A percentile compares a stretch with the other conserved stretches of the same genome.
Conservation (phyloP, 1,140 invertebrate genomes). For the Philotrypesis tridentata region DNA sequence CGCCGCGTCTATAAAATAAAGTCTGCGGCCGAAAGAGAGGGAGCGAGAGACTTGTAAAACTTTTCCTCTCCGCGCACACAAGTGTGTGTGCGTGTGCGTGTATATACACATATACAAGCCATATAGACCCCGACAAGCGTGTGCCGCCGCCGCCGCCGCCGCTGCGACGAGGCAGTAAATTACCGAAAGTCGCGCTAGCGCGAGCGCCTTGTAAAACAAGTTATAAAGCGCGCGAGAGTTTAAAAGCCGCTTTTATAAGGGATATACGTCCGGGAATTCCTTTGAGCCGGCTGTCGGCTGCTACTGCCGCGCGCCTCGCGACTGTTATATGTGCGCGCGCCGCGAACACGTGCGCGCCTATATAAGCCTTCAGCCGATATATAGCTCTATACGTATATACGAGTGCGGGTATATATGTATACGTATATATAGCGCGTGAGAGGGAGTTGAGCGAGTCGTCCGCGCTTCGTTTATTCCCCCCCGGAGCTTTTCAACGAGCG, state of each 20-base stretch:
- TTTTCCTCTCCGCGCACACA: background rate
- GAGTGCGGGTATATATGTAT: too few relatives aligned
- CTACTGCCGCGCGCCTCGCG: too few relatives aligned
- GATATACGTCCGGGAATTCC: constrained; percentile 18
- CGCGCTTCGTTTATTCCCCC: constrained; percentile 20
- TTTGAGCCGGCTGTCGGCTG: constrained; percentile 28
- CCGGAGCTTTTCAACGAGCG: too few relatives aligned
- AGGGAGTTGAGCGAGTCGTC: too few relatives aligned
- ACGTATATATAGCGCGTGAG: too few relatives aligned
- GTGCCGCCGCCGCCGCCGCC: too few relatives aligned
- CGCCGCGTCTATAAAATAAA: background rate
- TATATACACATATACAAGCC: too few relatives aligned
- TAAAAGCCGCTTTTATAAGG: constrained; percentile 45
- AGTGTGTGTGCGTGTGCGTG: too few relatives aligned
- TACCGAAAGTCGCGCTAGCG: constrained; percentile 25
- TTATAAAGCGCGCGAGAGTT: constrained; percentile 42
- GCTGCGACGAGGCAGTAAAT: constrained; percentile 7
- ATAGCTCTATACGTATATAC: background rate
- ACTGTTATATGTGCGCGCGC: background rate
- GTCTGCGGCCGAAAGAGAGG: background rate
- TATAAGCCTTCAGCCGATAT: too few relatives aligned
- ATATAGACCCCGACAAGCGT: too few relatives aligned
- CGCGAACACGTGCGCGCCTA: constrained; percentile 12
- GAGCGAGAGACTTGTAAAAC: background rate
- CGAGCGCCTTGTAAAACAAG: constrained; percentile 31